Conservation (phyloP, 2,113 vertebrate species). For the Arizona elegans region DNA sequence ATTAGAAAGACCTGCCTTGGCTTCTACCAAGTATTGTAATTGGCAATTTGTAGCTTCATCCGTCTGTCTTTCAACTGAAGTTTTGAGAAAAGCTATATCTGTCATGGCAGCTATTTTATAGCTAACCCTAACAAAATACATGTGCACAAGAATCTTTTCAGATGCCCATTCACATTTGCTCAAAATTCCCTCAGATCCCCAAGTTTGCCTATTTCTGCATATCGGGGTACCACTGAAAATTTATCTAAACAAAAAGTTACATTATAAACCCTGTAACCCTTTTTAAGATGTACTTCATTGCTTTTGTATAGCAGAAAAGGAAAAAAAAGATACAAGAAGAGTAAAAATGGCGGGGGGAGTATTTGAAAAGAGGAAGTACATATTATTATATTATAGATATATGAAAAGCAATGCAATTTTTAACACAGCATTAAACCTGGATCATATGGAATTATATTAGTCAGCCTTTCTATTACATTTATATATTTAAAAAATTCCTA, state of each 20-base stretch:
- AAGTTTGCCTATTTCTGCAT: not conserved
- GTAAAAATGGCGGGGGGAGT: not conserved
- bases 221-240: not conserved
- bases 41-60: not conserved
- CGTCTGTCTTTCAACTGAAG: not conserved
- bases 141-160: not conserved
- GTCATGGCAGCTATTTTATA: not conserved
- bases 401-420: not conserved
- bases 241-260: not conserved
- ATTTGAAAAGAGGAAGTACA: not conserved
- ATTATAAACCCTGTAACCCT: not conserved
- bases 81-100: not conserved
- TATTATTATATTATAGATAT: not conserved
- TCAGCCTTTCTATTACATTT: not conserved
- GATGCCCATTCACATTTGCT: not conserved
- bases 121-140: not conserved
- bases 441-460: not conserved
- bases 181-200: not conserved
- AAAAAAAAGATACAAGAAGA: not conserved
- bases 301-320: not conserved
- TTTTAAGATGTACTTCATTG: not conserved
- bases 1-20: not conserved
- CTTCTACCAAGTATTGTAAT: not conserved
- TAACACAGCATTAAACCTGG: not conserved
- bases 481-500: not conserved